Conservation (phyloP, 2,113 vertebrate species). For the Ctenodactylus gundi region DNA sequence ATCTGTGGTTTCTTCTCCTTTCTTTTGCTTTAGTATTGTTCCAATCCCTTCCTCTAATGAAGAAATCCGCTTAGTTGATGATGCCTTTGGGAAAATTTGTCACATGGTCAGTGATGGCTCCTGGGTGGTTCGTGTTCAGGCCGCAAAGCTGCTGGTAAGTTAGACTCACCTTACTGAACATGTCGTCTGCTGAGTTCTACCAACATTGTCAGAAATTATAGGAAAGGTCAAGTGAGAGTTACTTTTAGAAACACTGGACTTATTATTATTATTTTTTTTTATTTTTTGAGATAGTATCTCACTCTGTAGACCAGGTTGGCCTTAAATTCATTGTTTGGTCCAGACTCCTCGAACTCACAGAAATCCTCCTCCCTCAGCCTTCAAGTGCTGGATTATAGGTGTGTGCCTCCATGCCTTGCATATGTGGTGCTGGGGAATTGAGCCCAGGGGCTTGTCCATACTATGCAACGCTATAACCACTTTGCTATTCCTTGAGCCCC, state of each 20-base stretch:
- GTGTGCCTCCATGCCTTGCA: no score
- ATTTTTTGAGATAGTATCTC: no score
- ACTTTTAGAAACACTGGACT: background rate
- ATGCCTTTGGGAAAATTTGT: conserved; percentile 97
- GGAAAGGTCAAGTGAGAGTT: background rate
- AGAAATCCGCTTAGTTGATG: conserved; percentile 96
- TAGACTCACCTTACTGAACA: background rate
- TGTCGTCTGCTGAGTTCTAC: background rate
- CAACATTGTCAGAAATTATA: conserved; percentile 36
- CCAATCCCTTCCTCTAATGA: conserved; percentile 98
- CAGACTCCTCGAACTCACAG: no score
- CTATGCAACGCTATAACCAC: no score
- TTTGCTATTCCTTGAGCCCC: background rate
- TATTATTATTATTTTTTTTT: no score
- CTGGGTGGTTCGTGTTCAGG: conserved; percentile 97
- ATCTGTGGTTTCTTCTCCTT: background rate
- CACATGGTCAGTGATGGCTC: conserved; percentile 99
- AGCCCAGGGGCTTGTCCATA: no score
- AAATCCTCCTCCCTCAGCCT: no score
- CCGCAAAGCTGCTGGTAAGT: conserved; percentile 95
- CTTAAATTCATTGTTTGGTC: no score
- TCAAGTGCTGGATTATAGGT: no score
- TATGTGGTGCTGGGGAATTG: no score
- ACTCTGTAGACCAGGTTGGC: no score
- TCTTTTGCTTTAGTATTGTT: conserved; percentile 89